Evolutionary conservation across 2,797 vertebrate genomes (phyloP), one percentile per base, ranked within the genome.

Genomic region (Galagoides demidoff): DNA sequence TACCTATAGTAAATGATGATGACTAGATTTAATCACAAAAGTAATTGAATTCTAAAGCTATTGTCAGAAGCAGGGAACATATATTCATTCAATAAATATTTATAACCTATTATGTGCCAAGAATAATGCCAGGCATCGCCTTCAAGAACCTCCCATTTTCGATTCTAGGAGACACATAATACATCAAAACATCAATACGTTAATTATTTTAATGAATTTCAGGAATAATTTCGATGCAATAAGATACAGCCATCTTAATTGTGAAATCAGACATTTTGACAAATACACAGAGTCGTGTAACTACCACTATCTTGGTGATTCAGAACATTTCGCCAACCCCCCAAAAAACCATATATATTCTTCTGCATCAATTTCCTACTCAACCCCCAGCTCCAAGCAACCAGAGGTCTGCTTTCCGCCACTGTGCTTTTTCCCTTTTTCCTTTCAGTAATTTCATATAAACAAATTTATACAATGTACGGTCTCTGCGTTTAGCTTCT

Each of bases 131-230:
- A 77, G 64, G 73, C 34, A 8, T 66, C 49, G 5, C 7, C 63
- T 73, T 92, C 61, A 59, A 77, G 88, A 94, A 90, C 8, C 34
- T 92, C 20, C 73, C 22, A 16, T 64, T 94, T 52, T 77, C 34
- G 3, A 84, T 82, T 81, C 71, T 11, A 86, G 31, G 29, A 20
- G 45, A 89, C 2, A 71, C 22, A 66, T 1, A 79, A 7, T 22
- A 63, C 94, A 27, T 39, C 9, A 84, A 68, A 68, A 66, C 6
- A 73, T 14, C 39, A 85, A 68, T 63, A 19, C 29, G 8, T 14
- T 49, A 82, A 90, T 79, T 79, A 71, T 92, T 92, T 88, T 68
- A 79, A 88, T 52, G 29, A 74, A 27, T 25, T 82, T 85, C 84
- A 90, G 1, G 29, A 64, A 70, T 39, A 84, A 39, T 59, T 78